Conservation (phyloP, 2,113 vertebrate genomes). For the Ptilorrhoa leucosticta region DNA sequence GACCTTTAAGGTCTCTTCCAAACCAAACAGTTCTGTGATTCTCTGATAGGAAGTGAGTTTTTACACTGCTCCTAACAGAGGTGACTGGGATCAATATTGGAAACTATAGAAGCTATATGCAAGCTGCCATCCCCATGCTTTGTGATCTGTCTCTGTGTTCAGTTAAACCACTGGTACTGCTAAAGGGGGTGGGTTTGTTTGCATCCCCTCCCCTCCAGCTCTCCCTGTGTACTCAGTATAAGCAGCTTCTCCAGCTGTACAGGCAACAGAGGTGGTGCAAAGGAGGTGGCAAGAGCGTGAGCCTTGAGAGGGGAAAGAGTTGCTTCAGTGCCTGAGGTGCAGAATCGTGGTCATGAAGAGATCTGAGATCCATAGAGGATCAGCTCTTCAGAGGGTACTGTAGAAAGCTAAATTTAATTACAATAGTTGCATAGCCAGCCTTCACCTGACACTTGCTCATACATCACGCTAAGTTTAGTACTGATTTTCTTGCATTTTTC, state of each 20-base stretch:
- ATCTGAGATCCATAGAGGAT: background rate
- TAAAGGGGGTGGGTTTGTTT: background rate
- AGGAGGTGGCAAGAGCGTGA: background rate
- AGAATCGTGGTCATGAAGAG: accelerated
- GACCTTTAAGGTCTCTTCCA: background rate
- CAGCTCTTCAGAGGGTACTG: background rate
- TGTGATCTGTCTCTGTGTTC: accelerated
- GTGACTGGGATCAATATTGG: background rate
- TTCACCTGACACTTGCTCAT: background rate
- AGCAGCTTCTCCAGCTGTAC: background rate
- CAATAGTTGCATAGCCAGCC: background rate
- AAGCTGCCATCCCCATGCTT: background rate
- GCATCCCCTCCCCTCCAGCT: background rate
- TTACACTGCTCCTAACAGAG: background rate
- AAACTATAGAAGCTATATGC: background rate
- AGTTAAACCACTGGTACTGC: background rate
- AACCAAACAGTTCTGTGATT: background rate
- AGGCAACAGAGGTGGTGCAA: background rate
- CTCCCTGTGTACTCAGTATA: background rate
- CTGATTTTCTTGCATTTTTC: background rate
- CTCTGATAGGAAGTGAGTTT: background rate
- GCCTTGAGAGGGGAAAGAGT: background rate
- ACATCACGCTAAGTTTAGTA: background rate
- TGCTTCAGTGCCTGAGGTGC: background rate
- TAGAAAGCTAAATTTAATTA: background rate